Base-by-base conservation (phyloP, 2,113 vertebrate species). In the Myocastor coypus region DNA sequence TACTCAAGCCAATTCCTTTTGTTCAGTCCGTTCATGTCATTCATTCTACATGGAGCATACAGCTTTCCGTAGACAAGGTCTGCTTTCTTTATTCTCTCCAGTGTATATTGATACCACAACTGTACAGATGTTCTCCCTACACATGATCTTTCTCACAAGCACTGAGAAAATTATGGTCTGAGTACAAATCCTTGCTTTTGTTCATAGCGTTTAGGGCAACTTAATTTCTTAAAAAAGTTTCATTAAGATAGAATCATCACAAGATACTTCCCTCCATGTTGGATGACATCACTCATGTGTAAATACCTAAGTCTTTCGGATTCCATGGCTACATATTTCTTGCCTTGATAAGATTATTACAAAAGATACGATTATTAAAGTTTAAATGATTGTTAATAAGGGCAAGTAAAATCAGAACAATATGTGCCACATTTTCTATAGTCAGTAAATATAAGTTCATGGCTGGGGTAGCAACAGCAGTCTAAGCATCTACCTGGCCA, bases 211-310 rank as follows among this genome's bases (percentile, higher is more conserved):
- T 17, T 42, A 46, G 1, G 59, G 37, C 13, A 46, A 28, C 11
- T 84, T 63, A 3, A 34, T 73, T 71, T 52, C 66, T 66, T 82
- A 28, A 16, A 64, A 12, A 7, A 20, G 28, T 80, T 61, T 64
- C 68, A n/a, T 50, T 59, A 11, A 68, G 12, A 50, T 17, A 1
- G 7, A 46, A 19, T n/a, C 16, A 37, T 5, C 37, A 7, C 59
- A 7, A 77, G 3, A 4, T 6, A 13, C 37, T 78, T 11, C 11
- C 7, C 26, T 46, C 1, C 8, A 1, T 42, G 4, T 37, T 32
- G 2, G n/a, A 34, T 59, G 63, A 40, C 80, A 12, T 63, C 2
- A n/a, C 50, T 82, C 34, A 11, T 26, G 32, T 22, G 37, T 50
- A n/a, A 11, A 14, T 30, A 24, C 16, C 50, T 69, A 30, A 19